Percentiles rank a stretch among this genome's conserved stretches.
Conservation (phyloP, 2,113 vertebrate genomes). For the Rynchops niger region DNA sequence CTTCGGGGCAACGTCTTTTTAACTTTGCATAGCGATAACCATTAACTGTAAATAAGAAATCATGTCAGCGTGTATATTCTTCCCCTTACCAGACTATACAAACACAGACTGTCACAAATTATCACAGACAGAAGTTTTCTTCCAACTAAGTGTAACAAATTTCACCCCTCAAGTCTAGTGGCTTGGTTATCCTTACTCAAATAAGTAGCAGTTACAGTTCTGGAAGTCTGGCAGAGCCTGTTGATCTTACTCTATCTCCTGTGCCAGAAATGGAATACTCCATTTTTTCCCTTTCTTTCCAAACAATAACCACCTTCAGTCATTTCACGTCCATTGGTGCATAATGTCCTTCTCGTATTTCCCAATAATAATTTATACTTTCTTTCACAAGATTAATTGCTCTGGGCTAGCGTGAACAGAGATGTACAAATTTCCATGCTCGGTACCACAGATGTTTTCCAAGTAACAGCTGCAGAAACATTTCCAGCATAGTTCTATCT, state of each 20-base stretch:
- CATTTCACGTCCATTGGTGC: neutral
- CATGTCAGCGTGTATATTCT: rapidly evolving
- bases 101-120: neutral
- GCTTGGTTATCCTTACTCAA: neutral
- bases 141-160: neutral
- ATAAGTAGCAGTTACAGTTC: neutral
- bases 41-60: neutral
- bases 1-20: neutral
- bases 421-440: neutral
- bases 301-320: neutral
- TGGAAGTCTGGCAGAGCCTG: neutral
- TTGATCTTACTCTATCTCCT: neutral
- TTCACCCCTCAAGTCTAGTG: neutral
- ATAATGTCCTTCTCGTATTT: neutral
- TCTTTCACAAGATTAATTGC: neutral
- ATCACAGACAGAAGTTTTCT: neutral
- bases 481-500: constrained; percentile 31
- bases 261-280: neutral
- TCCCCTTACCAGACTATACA: neutral
- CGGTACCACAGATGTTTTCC: constrained; percentile 36
- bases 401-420: neutral
- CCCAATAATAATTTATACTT: neutral
- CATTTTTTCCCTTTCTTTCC: neutral
- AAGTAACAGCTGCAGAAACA: constrained; percentile 47
- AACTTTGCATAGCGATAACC: neutral